Percentiles rank a stretch among this genome's conserved stretches.
Conservation (phyloP, 2,888 invertebrate genomes). For the Ecliptopera silaceata region DNA sequence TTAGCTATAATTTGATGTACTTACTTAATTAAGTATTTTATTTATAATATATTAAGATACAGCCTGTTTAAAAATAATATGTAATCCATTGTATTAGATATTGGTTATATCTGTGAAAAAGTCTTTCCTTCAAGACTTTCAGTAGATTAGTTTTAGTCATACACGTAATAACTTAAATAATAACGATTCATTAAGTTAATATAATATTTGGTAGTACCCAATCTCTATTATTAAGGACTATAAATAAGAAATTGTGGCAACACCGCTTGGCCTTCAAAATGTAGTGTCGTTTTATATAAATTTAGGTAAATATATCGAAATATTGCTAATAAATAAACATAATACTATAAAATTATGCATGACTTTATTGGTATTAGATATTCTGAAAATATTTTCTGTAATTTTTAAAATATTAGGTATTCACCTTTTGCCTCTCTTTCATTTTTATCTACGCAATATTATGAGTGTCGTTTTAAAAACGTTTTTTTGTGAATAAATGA, state of each 20-base stretch:
- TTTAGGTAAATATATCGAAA: constrained; percentile 41
- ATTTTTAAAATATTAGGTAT: constrained; percentile 50
- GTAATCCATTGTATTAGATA: neutral
- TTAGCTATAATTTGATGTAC: constrained; percentile 58
- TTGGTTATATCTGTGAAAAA: neutral
- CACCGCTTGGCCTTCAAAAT: constrained; percentile 82
- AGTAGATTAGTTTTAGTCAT: neutral
- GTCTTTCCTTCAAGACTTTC: neutral
- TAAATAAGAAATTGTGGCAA: constrained; percentile 69
- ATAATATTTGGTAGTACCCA: neutral
- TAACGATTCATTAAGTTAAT: neutral
- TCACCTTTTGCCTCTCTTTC: constrained; percentile 75
- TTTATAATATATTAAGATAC: constrained; percentile 36
- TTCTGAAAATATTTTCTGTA: constrained; percentile 44
- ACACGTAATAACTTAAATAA: neutral
- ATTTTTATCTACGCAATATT: constrained; percentile 66
- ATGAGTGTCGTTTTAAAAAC: constrained; percentile 81
- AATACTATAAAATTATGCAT: constrained; percentile 43
- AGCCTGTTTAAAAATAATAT: constrained; percentile 45
- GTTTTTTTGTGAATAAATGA: constrained; percentile 79
- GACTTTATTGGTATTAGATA: constrained; percentile 54
- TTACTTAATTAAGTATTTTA: constrained; percentile 1
- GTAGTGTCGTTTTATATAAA: constrained; percentile 70
- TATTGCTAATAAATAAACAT: constrained; percentile 47
- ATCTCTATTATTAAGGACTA: constrained; percentile 6